Evolutionary conservation across 2,797 vertebrate species (phyloP).

Genomic region (Xenentodon cancila): DNA sequence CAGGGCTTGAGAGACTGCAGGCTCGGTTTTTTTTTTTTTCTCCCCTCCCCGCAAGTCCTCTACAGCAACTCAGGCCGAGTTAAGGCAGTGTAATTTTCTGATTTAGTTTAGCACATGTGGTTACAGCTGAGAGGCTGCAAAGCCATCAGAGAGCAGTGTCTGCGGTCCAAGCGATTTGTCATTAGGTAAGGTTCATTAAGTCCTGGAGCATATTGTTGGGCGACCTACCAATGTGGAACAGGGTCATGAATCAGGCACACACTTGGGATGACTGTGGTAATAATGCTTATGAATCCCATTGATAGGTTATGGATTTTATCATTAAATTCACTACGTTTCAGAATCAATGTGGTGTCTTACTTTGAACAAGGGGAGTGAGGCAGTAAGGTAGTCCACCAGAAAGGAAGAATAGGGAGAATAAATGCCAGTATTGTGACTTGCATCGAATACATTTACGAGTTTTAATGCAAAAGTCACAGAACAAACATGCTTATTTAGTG

Average conservation of each 20-base stretch:
- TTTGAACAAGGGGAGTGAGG: not conserved
- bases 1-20: slow-evolving; percentile 54
- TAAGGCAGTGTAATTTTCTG: slow-evolving; percentile 38
- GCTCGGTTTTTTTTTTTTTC: slow-evolving; percentile 42
- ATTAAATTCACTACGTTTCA: slow-evolving; percentile 27
- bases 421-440: not conserved
- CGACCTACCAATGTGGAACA: slow-evolving; percentile 67
- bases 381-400: not conserved
- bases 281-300: slow-evolving; percentile 39
- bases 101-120: slow-evolving; percentile 58
- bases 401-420: slow-evolving; percentile 1
- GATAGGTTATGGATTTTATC: slow-evolving; percentile 32
- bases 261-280: slow-evolving; percentile 22
- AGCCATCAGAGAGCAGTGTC: slow-evolving; percentile 47
- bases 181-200: slow-evolving; percentile 70
- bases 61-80: slow-evolving; percentile 53
- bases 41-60: slow-evolving; percentile 45
- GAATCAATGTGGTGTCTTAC: slow-evolving; percentile 21
- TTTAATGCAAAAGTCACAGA: not conserved
- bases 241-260: slow-evolving; percentile 59
- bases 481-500: too few relatives aligned
- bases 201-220: slow-evolving; percentile 55
- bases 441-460: slow-evolving; percentile 2
- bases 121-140: slow-evolving; percentile 58
- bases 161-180: slow-evolving; percentile 74